Percentiles rank a stretch among this genome's conserved stretches.
phyloP scores from a whole-genome alignment of 2,888 invertebrate genomes.

The Tuta absoluta region DNA sequence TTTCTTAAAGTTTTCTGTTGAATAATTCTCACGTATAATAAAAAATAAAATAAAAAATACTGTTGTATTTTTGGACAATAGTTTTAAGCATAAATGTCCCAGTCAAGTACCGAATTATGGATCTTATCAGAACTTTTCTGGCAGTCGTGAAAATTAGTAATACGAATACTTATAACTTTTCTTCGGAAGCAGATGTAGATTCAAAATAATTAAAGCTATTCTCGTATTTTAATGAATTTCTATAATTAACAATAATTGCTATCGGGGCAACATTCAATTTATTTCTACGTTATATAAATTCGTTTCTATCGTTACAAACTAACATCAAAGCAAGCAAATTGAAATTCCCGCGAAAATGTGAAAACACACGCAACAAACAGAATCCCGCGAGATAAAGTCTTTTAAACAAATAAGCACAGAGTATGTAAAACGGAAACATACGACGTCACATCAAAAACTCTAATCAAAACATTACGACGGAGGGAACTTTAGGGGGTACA shows the following conservation, averaged over 20 bases:
- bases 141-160: no score
- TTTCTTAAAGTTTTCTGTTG: no score
- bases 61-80: no score
- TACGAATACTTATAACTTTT: no score
- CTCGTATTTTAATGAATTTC: neutral
- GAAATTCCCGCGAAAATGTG: neutral
- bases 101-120: no score
- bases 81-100: no score
- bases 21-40: no score
- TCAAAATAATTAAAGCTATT: neutral
- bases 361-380: neutral
- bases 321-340: constrained; percentile 19
- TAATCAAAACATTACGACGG: constrained; percentile 64
- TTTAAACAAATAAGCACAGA: constrained; percentile 24
- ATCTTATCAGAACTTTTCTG: no score
- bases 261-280: neutral
- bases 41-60: no score
- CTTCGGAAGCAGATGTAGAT: neutral
- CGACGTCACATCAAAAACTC: constrained; percentile 68
- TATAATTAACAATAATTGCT: neutral
- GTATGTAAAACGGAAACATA: constrained; percentile 33
- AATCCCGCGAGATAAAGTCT: constrained; percentile 8
- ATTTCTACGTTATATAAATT: neutral
- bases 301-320: constrained; percentile 12
- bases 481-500: constrained; percentile 31